phyloP scores from a whole-genome alignment of 2,797 vertebrate species.

The Knipowitschia caucasica region DNA sequence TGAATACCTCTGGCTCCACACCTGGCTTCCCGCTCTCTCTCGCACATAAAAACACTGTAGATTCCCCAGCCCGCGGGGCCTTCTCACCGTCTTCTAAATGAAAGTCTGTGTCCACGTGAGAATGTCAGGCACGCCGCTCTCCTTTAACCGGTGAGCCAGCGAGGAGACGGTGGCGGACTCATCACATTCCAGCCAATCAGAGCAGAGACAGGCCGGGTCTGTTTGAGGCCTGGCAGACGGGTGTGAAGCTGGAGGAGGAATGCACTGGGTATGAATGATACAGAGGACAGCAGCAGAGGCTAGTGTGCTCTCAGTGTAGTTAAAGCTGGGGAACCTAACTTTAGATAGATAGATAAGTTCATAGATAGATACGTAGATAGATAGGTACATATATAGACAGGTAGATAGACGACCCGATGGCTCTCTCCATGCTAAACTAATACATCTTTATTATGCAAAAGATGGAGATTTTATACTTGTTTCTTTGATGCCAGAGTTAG shows the following conservation, averaged over 20 bases:
- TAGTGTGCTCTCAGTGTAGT: slow-evolving; percentile 8
- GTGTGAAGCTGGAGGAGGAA: slow-evolving; percentile 51
- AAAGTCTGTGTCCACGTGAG: slow-evolving; percentile 20
- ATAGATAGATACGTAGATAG: no score
- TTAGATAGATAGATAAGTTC: no score
- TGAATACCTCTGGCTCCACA: neutral
- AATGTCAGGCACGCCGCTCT: slow-evolving; percentile 31
- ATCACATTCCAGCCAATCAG: slow-evolving; percentile 36
- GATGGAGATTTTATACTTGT: no score
- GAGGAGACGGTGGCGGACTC: slow-evolving; percentile 27
- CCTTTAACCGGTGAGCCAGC: slow-evolving; percentile 7
- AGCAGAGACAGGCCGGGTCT: slow-evolving; percentile 3
- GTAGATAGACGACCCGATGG: no score
- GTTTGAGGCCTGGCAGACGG: slow-evolving; percentile 26
- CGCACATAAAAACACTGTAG: neutral
- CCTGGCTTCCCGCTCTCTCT: neutral
- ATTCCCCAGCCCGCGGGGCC: slow-evolving; percentile 11
- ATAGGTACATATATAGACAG: no score
- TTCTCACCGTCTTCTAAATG: slow-evolving; percentile 16
- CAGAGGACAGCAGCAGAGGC: no score
- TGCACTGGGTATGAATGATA: no score
- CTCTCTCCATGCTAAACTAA: no score
- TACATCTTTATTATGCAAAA: no score
- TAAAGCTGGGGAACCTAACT: no score
- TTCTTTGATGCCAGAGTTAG: no score